Percentiles rank a stretch among this genome's conserved stretches.
Evolutionary conservation across 2,113 vertebrate species (phyloP).

Genomic region (Hyla sarda): DNA sequence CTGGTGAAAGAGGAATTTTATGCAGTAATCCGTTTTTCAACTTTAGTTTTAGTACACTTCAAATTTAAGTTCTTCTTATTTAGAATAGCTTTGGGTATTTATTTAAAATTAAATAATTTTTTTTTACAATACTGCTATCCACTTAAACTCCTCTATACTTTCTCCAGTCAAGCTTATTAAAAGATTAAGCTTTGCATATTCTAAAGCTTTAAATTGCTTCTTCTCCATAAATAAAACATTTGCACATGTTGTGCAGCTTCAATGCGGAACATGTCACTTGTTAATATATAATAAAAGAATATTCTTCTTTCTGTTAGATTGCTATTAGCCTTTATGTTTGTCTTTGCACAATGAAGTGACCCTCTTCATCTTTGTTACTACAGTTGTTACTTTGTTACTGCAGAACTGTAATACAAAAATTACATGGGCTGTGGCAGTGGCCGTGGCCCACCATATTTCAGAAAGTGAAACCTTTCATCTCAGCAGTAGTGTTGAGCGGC

Average conservation of each 20-base stretch:
- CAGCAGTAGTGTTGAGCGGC: too few species aligned
- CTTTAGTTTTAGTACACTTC: not conserved
- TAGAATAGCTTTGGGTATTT: not conserved
- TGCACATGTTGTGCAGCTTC: not conserved
- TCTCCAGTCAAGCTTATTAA: not conserved
- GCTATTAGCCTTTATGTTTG: not conserved
- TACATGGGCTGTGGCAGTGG: too few species aligned
- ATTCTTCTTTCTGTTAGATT: not conserved
- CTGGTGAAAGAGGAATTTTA: too few species aligned
- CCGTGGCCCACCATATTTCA: too few species aligned
- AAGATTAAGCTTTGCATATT: slow-evolving; percentile 7
- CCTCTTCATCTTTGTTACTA: too few species aligned
- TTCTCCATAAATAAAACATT: slow-evolving; percentile 3
- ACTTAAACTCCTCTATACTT: not conserved
- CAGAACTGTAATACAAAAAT: too few species aligned
- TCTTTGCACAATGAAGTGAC: not conserved
- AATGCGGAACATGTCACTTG: not conserved
- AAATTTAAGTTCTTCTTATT: not conserved
- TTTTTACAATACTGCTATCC: not conserved
- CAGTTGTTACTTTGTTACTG: too few species aligned
- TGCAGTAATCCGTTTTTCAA: too few species aligned
- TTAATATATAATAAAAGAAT: not conserved
- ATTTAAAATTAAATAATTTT: not conserved
- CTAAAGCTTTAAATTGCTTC: not conserved
- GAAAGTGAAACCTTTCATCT: too few species aligned